Conservation (phyloP, 2,888 invertebrate species). For the Andrena bicolor region DNA sequence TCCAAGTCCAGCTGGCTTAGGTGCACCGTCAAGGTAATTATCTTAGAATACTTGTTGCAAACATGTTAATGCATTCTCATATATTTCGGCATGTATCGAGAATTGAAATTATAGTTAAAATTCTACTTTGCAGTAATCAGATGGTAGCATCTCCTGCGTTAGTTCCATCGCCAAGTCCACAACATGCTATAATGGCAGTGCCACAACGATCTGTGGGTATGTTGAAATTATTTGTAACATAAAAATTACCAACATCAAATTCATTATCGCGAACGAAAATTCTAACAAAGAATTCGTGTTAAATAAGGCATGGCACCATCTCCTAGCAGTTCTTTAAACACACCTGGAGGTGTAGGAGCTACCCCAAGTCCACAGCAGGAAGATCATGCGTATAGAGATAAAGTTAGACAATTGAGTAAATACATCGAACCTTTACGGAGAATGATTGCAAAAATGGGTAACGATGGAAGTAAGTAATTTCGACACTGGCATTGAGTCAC, state of each 20-base stretch:
- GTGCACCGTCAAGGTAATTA: slow-evolving; percentile 84
- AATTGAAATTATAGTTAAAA: slow-evolving; percentile 1
- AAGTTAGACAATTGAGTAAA: slow-evolving; percentile 96
- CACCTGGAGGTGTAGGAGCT: slow-evolving; percentile 88
- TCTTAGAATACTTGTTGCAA: slow-evolving; percentile 3
- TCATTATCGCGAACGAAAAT: neutral
- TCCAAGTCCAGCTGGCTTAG: slow-evolving; percentile 89
- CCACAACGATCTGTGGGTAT: slow-evolving; percentile 87
- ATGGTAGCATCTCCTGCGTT: slow-evolving; percentile 91
- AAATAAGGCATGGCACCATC: slow-evolving; percentile 89
- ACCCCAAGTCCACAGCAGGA: slow-evolving; percentile 91
- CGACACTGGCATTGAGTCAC: neutral
- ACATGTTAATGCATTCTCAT: neutral
- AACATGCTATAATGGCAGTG: slow-evolving; percentile 87
- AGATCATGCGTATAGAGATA: slow-evolving; percentile 96
- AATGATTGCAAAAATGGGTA: slow-evolving; percentile 95
- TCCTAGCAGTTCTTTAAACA: slow-evolving; percentile 94
- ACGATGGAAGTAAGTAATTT: slow-evolving; percentile 88
- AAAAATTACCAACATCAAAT: neutral
- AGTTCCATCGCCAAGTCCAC: slow-evolving; percentile 89
- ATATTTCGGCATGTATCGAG: slow-evolving; percentile 1
- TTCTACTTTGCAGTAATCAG: slow-evolving; percentile 84
- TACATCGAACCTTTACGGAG: slow-evolving; percentile 96
- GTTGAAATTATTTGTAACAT: slow-evolving; percentile 75
- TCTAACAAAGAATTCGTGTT: slow-evolving; percentile 13